A percentile compares a stretch with the other conserved stretches of the same genome.
phyloP scores from a whole-genome alignment of 2,113 vertebrate genomes.

The Megaceryle maxima region DNA sequence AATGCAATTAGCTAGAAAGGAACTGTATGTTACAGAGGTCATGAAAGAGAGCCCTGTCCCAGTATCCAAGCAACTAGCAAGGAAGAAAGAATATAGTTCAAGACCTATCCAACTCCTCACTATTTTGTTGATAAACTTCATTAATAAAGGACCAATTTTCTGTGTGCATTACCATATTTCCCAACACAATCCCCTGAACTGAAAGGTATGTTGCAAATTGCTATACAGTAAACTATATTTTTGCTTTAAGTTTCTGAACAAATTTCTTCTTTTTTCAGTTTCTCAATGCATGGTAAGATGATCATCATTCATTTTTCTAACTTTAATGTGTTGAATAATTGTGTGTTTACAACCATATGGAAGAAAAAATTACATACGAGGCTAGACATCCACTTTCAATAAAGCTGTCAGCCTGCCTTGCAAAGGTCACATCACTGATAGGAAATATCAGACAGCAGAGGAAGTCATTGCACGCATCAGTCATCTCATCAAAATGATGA shows the following conservation, averaged over 20 bases:
- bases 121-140: background rate
- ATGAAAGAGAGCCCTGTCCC: background rate
- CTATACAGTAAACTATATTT: background rate
- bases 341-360: slow-evolving; percentile 35
- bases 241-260: background rate
- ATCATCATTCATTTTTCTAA: background rate
- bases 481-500: slow-evolving; percentile 30
- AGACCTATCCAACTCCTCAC: background rate
- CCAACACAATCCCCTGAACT: rapidly evolving
- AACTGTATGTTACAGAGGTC: background rate
- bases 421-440: slow-evolving; percentile 27
- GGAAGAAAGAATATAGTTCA: background rate
- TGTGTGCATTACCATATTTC: background rate
- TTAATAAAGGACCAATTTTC: background rate
- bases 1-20: background rate
- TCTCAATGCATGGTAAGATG: background rate
- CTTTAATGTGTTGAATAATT: background rate
- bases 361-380: slow-evolving; percentile 34
- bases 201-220: background rate
- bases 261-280: background rate
- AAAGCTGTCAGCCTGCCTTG: slow-evolving; percentile 31
- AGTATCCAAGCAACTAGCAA: background rate
- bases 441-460: slow-evolving; percentile 18
- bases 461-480: slow-evolving; percentile 4
- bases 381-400: slow-evolving; percentile 6